These are phyloP conservation scores for Tetragnatha montana DNA, from an alignment of 2,888 invertebrate genomes.

Conservation along the genomic window DNA sequence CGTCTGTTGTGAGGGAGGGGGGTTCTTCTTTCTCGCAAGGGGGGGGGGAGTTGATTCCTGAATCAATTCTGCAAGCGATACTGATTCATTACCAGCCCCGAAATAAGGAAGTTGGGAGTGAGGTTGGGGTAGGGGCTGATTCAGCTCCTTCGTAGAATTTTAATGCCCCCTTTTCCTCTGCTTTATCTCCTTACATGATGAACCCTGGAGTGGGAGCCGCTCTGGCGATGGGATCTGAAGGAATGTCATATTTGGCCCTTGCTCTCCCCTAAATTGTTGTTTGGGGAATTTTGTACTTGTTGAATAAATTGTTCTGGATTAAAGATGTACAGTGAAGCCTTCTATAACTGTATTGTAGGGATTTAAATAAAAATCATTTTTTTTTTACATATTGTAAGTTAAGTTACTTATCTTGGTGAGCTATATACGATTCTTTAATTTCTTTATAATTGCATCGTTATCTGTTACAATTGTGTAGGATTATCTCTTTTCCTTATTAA, in stretches of 20 bases:
- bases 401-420: too few species aligned
- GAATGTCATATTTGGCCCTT: constrained; percentile 26
- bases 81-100: constrained; percentile 52
- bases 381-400: too few species aligned
- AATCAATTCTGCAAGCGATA: constrained; percentile 62
- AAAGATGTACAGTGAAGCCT: too few species aligned
- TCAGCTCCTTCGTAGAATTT: constrained; percentile 66
- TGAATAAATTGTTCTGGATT: too few species aligned
- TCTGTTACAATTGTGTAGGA: too few species aligned
- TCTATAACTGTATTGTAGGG: too few species aligned
- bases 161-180: constrained; percentile 51
- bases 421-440: too few species aligned
- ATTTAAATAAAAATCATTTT: too few species aligned
- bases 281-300: too few species aligned
- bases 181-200: constrained; percentile 60
- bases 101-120: constrained; percentile 39
- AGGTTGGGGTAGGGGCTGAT: constrained; percentile 40
- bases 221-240: constrained; percentile 8
- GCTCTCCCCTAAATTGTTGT: neutral
- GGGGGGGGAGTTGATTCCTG: constrained; percentile 11
- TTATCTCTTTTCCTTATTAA: too few species aligned
- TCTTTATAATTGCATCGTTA: too few species aligned
- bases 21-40: neutral
- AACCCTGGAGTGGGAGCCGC: constrained; percentile 45
- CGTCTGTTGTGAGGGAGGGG: neutral